These are phyloP conservation scores for Mylabris phalerata DNA, from an alignment of 1,140 invertebrate species.

Conservation along the genomic window DNA sequence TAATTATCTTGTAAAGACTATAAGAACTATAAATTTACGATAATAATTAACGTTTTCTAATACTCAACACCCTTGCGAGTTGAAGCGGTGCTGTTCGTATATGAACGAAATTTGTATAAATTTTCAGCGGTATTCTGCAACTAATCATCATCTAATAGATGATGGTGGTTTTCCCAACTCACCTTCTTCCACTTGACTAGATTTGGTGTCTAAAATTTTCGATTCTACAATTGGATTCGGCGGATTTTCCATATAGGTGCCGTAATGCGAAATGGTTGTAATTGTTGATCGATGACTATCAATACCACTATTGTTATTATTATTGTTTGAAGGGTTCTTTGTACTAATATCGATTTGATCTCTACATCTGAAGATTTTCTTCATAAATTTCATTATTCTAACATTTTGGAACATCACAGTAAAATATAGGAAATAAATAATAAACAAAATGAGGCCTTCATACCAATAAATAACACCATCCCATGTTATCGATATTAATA, in stretches of 20 bases:
- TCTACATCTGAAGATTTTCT: slow-evolving; percentile 1
- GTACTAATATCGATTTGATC: neutral
- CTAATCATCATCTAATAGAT: no score
- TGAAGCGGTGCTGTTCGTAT: no score
- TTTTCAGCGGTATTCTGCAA: no score
- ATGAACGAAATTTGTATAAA: no score
- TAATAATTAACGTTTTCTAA: no score
- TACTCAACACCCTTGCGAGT: no score
- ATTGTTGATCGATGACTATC: neutral
- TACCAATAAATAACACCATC: slow-evolving; percentile 75
- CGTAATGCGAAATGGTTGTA: slow-evolving; percentile 2
- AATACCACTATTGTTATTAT: neutral
- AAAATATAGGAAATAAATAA: slow-evolving; percentile 63
- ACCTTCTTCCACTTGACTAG: neutral
- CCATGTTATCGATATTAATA: slow-evolving; percentile 70
- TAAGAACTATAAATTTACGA: no score
- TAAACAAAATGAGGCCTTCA: slow-evolving; percentile 62
- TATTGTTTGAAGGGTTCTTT: neutral
- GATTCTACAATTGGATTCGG: neutral
- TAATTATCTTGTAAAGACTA: no score
- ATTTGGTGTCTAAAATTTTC: neutral
- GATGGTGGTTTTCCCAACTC: neutral
- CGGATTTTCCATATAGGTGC: slow-evolving; percentile 10
- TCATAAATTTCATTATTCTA: slow-evolving; percentile 38
- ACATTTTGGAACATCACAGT: slow-evolving; percentile 53